Evolutionary conservation across 2,113 vertebrate species (phyloP).

Genomic region (Sinocyclocheilus anophthalmus): DNA sequence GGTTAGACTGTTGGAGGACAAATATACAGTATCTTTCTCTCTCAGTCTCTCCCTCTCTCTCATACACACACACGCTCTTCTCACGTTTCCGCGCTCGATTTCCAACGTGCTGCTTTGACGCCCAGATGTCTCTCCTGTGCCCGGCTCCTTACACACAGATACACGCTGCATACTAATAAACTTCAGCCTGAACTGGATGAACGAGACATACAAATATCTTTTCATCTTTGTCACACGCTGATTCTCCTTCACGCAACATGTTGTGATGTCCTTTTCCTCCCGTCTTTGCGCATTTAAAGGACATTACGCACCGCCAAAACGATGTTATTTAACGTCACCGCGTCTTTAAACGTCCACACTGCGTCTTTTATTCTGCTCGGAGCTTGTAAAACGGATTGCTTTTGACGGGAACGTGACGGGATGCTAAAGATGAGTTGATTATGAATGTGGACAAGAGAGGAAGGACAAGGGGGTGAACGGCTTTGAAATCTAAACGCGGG

Average conservation of each 20-base stretch:
- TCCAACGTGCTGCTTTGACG: constrained; percentile 51
- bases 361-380: background rate
- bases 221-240: constrained; percentile 29
- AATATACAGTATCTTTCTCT: constrained; percentile 41
- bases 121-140: constrained; percentile 49
- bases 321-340: background rate
- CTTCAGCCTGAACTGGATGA: constrained; percentile 5
- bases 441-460: background rate
- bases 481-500: background rate
- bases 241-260: constrained; percentile 26
- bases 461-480: background rate
- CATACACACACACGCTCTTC: background rate
- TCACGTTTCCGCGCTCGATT: constrained; percentile 53
- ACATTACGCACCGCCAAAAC: constrained; percentile 24
- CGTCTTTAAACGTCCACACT: constrained; percentile 1
- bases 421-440: background rate
- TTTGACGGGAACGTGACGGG: background rate
- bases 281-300: constrained; percentile 32
- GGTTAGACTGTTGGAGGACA: constrained; percentile 50
- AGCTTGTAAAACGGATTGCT: background rate
- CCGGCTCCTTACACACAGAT: constrained; percentile 48
- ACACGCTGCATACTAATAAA: constrained; percentile 59
- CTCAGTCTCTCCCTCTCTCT: constrained; percentile 15
- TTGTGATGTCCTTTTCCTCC: constrained; percentile 2
- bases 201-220: constrained; percentile 14